Evolutionary conservation across 37 sponge, comb jelly and placozoan genomes (phyloP).

Genomic region (Mnemiopsis leidyi): DNA sequence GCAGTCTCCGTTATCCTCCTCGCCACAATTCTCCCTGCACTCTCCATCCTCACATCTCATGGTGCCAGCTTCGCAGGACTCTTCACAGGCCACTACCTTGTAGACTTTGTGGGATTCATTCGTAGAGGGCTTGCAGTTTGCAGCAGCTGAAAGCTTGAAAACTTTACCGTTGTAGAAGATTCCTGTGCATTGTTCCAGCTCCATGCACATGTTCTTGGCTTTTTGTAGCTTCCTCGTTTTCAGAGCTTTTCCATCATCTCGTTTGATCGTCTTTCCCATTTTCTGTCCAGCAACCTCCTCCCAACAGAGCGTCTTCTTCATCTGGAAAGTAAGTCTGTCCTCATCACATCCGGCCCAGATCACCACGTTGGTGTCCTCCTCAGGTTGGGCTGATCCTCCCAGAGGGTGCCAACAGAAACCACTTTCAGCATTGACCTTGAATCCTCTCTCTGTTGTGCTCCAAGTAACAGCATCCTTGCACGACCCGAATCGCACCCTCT

Average conservation of each 20-base stretch:
- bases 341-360: neutral
- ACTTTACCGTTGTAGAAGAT: neutral
- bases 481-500: neutral
- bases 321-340: neutral
- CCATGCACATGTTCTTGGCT: conserved; percentile 9
- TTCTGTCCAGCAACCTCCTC: conserved; percentile 1
- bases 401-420: neutral
- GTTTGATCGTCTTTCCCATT: neutral
- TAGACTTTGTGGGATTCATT: neutral
- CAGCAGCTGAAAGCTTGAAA: neutral
- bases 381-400: neutral
- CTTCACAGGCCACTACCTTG: neutral
- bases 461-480: neutral
- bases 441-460: neutral
- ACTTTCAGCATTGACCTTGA: neutral
- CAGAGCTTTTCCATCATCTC: neutral
- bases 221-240: neutral
- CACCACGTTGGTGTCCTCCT: neutral
- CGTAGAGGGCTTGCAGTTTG: neutral
- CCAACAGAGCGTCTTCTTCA: conserved; percentile 24
- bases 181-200: neutral
- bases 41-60: conserved; percentile 34
- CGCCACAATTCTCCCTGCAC: neutral
- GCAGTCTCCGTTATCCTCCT: neutral
- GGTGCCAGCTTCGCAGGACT: neutral